Evolutionary conservation across 2,888 invertebrate species (phyloP).

Genomic region (Ametastegia equiseti): DNA sequence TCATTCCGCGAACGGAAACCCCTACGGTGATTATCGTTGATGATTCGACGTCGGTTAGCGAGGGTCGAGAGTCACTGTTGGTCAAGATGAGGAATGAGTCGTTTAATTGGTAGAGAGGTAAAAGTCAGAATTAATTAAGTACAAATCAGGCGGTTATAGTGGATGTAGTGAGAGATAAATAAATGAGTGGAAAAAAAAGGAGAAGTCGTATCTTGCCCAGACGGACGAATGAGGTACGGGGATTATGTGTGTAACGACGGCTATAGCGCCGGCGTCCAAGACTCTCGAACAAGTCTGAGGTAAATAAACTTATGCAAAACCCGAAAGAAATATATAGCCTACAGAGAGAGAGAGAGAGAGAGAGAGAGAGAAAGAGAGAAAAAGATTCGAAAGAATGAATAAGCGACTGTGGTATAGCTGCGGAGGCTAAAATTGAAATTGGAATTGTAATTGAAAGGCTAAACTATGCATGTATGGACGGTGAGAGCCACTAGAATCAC

Average conservation of each 20-base stretch:
- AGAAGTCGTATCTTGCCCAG: background rate
- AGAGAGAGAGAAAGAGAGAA: background rate
- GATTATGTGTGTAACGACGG: background rate
- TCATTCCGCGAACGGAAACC: no score
- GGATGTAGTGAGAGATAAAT: background rate
- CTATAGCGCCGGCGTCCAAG: background rate
- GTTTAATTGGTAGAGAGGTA: background rate
- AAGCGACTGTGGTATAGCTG: background rate
- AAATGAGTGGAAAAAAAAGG: background rate
- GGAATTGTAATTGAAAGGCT: constrained; percentile 44
- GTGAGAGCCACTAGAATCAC: constrained; percentile 11
- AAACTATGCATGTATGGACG: constrained; percentile 41
- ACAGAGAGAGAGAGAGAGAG: background rate
- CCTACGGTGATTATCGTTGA: no score
- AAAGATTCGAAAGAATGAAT: constrained; percentile 12
- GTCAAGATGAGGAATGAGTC: background rate
- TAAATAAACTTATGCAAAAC: constrained; percentile 37
- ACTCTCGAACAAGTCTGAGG: background rate
- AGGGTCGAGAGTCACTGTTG: background rate
- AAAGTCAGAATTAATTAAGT: constrained; percentile 20
- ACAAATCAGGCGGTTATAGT: background rate
- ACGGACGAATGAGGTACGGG: no score
- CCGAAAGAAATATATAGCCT: background rate
- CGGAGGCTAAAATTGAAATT: constrained; percentile 34
- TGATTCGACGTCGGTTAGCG: background rate